Base-by-base conservation (phyloP, 2,797 vertebrate species). In the Streptopelia turtur region DNA sequence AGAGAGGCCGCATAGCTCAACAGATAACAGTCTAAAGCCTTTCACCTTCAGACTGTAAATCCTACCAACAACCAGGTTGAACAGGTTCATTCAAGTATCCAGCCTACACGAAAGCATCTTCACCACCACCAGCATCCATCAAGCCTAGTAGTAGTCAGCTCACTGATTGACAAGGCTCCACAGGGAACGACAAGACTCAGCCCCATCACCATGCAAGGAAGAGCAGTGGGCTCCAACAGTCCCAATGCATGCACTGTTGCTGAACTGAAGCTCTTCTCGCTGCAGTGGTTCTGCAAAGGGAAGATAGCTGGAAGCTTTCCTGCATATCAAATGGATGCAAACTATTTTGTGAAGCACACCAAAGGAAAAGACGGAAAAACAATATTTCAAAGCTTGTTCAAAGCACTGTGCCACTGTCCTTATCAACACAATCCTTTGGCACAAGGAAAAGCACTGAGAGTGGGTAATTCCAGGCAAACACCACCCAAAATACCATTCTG, bases 31-130 rank as follows among this genome's bases (percentile, higher is more conserved):
- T 18, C 57, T 61, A 57, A 87, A 91, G 75, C 57, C 60, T 85
- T 97, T 85, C 57, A 37, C 82, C 70, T 79, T 92, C 72, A 94
- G 60, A 49, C 30, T 52, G 39, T 27, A 78, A 65, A 72, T 59
- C 10, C 78, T 80, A 89, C 75, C 57, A 82, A 70, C 56, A 84
- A 60, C 87, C 61, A 83, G 82, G 81, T 87, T 53, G 56, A 96
- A 70, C 89, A 91, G 89, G 95, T 91, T 94, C 72, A 76, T 91
- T 96, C 77, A 61, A 90, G 72, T 25, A 81, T 16, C 27, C 79
- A 86, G 11, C 41, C 79, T 83, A 59, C 50, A 59, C 1, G 1
- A 66, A 87, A 65, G 72, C 10, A 2, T 65, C 79, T 69, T 89
- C 69, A 53, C 41, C 71, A 75, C 27, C 61, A 74, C 5, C 61